Conservation (phyloP, 2,113 vertebrate species). For the Centropus bengalensis region DNA sequence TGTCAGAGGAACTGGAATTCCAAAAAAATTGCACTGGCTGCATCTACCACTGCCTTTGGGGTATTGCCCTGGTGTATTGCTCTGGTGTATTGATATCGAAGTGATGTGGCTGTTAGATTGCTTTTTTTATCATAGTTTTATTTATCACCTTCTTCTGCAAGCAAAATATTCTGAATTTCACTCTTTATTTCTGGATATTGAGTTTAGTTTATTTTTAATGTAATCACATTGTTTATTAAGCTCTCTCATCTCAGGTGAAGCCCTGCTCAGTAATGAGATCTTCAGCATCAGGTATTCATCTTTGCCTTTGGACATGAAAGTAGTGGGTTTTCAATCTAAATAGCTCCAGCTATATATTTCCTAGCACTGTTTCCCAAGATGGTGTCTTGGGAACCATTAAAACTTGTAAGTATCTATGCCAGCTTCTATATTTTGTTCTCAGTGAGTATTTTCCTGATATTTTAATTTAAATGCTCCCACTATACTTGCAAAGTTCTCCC, state of each 20-base stretch:
- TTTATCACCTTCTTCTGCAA: background rate
- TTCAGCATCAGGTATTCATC: background rate
- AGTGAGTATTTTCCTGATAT: background rate
- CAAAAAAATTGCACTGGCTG: rapidly evolving
- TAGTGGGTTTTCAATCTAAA: background rate
- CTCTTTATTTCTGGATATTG: background rate
- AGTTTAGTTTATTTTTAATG: background rate
- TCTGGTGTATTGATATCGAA: background rate
- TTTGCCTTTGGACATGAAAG: background rate
- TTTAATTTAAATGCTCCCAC: background rate
- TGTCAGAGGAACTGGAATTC: background rate
- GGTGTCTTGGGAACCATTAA: background rate
- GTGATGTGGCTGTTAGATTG: background rate
- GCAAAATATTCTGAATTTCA: background rate
- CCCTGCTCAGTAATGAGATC: background rate
- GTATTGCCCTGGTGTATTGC: background rate
- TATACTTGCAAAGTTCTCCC: background rate
- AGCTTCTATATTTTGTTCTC: background rate
- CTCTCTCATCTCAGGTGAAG: background rate
- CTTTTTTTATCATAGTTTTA: background rate
- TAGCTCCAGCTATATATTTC: background rate
- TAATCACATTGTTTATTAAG: background rate
- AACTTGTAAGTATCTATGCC: background rate
- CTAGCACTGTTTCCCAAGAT: background rate
- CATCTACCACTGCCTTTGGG: background rate